Evolutionary conservation across 1,140 invertebrate species (phyloP), one percentile per base, ranked within the genome.

Genomic region (Delia radicum): DNA sequence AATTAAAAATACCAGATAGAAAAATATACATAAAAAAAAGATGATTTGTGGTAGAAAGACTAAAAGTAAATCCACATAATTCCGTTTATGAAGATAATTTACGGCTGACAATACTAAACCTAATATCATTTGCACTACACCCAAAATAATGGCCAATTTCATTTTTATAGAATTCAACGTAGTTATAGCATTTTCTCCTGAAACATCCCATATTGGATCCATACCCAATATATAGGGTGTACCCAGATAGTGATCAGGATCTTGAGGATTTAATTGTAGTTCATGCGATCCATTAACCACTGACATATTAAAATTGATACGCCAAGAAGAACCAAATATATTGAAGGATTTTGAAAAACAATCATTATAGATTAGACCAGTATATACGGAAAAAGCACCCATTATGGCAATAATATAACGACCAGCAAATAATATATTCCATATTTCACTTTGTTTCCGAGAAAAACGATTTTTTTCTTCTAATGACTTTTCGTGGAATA

Each of bases 101-200:
- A 94, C 88, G n/a, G 97, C 90, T 78, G 94, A 93, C 75, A 99
- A 90, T 76, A 89, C 88, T 2, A 99, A 92, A 42, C 98, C 98
- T 87, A 99, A 99, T 74, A 96, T 90, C 98, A 99, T 99, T 84
- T 99, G 98, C 65, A 91, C 80, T 0, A 99, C 95, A 46, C 98
- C 98, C 84, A 99, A 91, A 77, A 99, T 96, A 75, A 99, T 95
- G 21, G 97, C 98, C 65, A 98, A 87, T 85, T 99, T 99, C 98
- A 99, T 99, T 89, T 99, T 99, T 87, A 95, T 95, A 0, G 97
- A 98, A 88, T 99, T 99, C 28, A 96, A 88, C 86, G 97, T 99
- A 62, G 95, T 94, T 78, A 99, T 98, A 87, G 98, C 98, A 87
- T 99, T 98, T 76, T 92, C 89, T 93, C 95, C 74, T 3, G 96